Percentiles rank a stretch among this genome's conserved stretches.
phyloP scores from a whole-genome alignment of 2,113 vertebrate genomes.

The Haemorhous mexicanus region DNA sequence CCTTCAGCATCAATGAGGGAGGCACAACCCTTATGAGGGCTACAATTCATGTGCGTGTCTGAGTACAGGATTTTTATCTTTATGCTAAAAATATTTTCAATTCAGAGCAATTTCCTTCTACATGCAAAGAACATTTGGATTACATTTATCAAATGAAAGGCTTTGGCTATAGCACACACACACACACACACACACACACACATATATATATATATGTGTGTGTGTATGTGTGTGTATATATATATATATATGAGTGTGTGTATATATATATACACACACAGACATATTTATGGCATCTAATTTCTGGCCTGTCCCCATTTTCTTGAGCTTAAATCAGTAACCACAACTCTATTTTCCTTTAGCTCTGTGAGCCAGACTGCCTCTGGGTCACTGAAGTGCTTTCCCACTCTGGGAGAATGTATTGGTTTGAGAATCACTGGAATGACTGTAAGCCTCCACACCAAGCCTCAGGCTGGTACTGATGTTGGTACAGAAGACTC shows the following conservation, averaged over 20 bases:
- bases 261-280: rapidly evolving
- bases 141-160: neutral
- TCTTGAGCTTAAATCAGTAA: neutral
- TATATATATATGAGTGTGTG: too few species aligned
- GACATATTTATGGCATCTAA: neutral
- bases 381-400: neutral
- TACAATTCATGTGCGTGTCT: neutral
- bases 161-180: neutral
- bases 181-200: too few species aligned
- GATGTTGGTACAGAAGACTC: neutral
- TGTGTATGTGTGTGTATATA: too few species aligned
- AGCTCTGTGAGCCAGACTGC: neutral
- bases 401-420: neutral
- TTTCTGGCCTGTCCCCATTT: neutral
- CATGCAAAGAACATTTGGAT: neutral
- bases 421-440: neutral
- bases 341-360: neutral
- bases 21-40: neutral
- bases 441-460: neutral
- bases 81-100: neutral
- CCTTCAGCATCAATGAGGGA: neutral
- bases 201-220: neutral
- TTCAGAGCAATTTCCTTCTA: neutral
- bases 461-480: neutral
- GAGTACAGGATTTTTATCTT: neutral